Conservation (phyloP, 2,888 invertebrate genomes). For the Rhaphigaster nebulosa region DNA sequence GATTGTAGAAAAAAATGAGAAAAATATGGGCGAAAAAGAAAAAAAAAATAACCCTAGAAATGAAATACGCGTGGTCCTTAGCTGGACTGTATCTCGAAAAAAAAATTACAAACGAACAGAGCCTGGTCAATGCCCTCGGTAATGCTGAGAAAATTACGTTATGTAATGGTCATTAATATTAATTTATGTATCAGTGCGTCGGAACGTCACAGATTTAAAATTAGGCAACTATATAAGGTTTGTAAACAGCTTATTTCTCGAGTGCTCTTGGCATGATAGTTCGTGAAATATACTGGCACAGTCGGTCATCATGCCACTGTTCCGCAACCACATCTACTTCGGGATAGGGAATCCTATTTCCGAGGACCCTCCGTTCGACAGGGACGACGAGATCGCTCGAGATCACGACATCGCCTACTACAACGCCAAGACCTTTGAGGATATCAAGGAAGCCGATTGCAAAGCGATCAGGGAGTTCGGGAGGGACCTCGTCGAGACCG, state of each 20-base stretch:
- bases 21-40: too few species aligned
- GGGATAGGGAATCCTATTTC: constrained; percentile 56
- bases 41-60: too few species aligned
- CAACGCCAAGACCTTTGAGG: neutral
- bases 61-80: too few species aligned
- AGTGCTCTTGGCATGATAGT: neutral
- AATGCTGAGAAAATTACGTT: neutral
- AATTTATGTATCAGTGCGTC: neutral
- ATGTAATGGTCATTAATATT: neutral
- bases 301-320: neutral
- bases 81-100: too few species aligned
- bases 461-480: constrained; percentile 56
- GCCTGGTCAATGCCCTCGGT: neutral
- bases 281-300: neutral
- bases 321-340: constrained; percentile 42
- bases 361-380: constrained; percentile 48
- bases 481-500: constrained; percentile 4
- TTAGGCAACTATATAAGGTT: neutral
- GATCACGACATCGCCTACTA: constrained; percentile 58
- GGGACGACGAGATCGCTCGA: constrained; percentile 45
- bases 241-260: neutral
- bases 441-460: constrained; percentile 55
- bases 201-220: neutral
- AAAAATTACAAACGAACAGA: neutral
- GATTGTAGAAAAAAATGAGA: too few species aligned